phyloP scores from a whole-genome alignment of 2,888 invertebrate species.

The Tholera decimalis region DNA sequence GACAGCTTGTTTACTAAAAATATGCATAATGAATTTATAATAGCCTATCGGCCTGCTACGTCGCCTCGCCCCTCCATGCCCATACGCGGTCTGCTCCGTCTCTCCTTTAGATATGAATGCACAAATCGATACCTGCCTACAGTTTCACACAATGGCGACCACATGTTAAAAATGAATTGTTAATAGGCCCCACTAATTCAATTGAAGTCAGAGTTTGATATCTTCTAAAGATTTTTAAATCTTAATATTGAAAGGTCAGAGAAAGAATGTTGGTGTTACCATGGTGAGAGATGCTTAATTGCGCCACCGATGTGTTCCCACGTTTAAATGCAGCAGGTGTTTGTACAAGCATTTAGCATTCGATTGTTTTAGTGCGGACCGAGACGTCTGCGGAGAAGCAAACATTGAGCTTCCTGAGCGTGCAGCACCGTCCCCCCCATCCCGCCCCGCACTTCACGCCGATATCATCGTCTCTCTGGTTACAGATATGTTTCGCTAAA shows the following conservation, averaged over 20 bases:
- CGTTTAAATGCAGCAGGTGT: slow-evolving; percentile 89
- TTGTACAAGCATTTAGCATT: slow-evolving; percentile 89
- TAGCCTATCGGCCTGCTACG: slow-evolving; percentile 81
- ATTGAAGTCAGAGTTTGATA: slow-evolving; percentile 22
- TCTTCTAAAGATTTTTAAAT: slow-evolving; percentile 23
- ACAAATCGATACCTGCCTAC: slow-evolving; percentile 35
- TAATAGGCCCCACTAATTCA: slow-evolving; percentile 7
- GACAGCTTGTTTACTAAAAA: slow-evolving; percentile 92
- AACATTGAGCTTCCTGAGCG: slow-evolving; percentile 85
- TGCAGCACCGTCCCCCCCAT: slow-evolving; percentile 55
- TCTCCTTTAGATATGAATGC: slow-evolving; percentile 66
- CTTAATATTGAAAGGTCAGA: slow-evolving; percentile 59
- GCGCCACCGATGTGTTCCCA: slow-evolving; percentile 89
- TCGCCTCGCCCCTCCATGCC: slow-evolving; percentile 73
- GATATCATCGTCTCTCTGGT: slow-evolving; percentile 43
- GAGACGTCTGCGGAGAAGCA: slow-evolving; percentile 86
- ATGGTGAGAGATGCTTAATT: slow-evolving; percentile 84
- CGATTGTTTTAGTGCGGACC: slow-evolving; percentile 91
- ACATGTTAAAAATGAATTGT: slow-evolving; percentile 8
- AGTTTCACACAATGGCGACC: slow-evolving; percentile 19
- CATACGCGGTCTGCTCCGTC: slow-evolving; percentile 69
- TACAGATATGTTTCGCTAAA: slow-evolving; percentile 51
- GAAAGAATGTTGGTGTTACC: slow-evolving; percentile 75
- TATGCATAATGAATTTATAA: slow-evolving; percentile 92
- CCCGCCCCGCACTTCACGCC: slow-evolving; percentile 32